These are phyloP conservation scores for Lepidurus apus DNA, from an alignment of 1,140 invertebrate genomes.

Conservation along the genomic window DNA sequence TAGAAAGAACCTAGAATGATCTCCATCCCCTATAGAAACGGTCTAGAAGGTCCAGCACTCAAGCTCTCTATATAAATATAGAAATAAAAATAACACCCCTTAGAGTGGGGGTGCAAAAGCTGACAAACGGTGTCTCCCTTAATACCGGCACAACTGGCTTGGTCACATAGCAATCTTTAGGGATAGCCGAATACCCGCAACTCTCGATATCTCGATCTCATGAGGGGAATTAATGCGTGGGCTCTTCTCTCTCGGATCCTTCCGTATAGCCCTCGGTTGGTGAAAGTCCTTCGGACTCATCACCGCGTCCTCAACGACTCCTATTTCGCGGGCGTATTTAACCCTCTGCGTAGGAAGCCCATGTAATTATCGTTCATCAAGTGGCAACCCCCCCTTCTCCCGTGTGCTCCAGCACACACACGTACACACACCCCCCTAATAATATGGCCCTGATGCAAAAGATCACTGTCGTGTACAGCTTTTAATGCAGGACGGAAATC, in stretches of 20 bases:
- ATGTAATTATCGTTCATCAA: constrained; percentile 16
- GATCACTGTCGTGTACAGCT: background rate
- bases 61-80: too few species aligned
- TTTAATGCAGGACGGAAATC: background rate
- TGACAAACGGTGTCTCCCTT: background rate
- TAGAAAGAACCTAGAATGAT: too few species aligned
- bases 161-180: background rate
- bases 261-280: background rate
- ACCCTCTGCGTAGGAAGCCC: background rate
- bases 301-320: background rate
- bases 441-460: constrained; percentile 11
- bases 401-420: background rate
- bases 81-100: background rate
- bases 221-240: background rate
- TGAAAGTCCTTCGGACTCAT: constrained; percentile 2
- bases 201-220: background rate
- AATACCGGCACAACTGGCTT: constrained; percentile 11
- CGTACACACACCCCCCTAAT: background rate
- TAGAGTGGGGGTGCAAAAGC: background rate
- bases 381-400: background rate
- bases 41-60: too few species aligned
- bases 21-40: too few species aligned
- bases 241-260: background rate
- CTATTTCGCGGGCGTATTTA: constrained; percentile 10
- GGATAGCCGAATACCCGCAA: background rate